Evolutionary conservation across 2,113 vertebrate species (phyloP).

Genomic region (Eretmochelys imbricata): DNA sequence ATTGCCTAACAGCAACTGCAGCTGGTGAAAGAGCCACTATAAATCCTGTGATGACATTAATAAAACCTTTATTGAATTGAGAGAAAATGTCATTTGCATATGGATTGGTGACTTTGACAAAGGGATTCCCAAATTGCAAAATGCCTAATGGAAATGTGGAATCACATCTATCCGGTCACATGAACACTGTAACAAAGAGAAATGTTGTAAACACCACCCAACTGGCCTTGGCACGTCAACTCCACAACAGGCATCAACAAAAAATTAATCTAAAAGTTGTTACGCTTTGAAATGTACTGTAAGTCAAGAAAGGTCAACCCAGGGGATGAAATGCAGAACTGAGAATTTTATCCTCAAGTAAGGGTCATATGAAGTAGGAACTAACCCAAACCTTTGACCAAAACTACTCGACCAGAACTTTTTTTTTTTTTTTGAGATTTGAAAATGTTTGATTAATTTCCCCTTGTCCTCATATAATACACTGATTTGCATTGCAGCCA

Average conservation of each 20-base stretch:
- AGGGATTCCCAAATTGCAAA: background rate
- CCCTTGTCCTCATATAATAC: background rate
- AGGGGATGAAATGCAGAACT: conserved; percentile 47
- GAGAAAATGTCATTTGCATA: background rate
- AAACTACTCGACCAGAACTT: background rate
- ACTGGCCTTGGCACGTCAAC: conserved; percentile 33
- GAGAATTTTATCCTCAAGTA: background rate
- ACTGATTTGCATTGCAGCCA: background rate
- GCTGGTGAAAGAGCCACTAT: conserved; percentile 1
- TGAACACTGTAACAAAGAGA: background rate
- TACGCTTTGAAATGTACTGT: conserved; percentile 9
- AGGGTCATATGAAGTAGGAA: conserved; percentile 17
- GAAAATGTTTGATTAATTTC: conserved; percentile 8
- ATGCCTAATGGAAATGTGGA: conserved; percentile 3
- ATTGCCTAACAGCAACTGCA: background rate
- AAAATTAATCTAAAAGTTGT: background rate
- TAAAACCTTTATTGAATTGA: background rate
- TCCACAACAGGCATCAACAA: conserved; percentile 22
- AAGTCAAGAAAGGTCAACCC: conserved; percentile 19
- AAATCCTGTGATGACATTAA: background rate
- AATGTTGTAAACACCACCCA: conserved; percentile 18
- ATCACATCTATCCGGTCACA: background rate
- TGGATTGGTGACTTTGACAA: background rate
- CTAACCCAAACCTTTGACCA: conserved; percentile 42
- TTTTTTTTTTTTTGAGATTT: background rate